Conservation (phyloP, 1,140 invertebrate genomes). For the Acromyrmex echinatior region DNA sequence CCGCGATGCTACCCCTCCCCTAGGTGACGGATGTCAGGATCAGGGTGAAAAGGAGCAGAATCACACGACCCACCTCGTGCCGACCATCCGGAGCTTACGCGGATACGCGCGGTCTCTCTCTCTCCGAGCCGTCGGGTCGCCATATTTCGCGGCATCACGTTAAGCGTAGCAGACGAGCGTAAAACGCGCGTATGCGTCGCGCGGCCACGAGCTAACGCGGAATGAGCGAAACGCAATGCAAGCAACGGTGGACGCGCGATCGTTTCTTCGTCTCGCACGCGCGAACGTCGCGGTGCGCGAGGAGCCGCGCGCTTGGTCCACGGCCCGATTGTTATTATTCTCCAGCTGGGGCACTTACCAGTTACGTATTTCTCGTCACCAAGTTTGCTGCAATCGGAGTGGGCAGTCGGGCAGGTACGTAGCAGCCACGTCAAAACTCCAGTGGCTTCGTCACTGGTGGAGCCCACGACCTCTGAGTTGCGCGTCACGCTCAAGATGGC, state of each 20-base stretch:
- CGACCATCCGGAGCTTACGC: slow-evolving; percentile 29
- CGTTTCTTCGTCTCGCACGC: not conserved
- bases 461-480: slow-evolving; percentile 88
- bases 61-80: not conserved
- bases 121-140: slow-evolving; percentile 83
- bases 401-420: slow-evolving; percentile 96
- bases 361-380: slow-evolving; percentile 98
- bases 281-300: not conserved
- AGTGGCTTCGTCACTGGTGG: slow-evolving; percentile 95
- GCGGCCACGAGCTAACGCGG: slow-evolving; percentile 25
- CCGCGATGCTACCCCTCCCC: not conserved
- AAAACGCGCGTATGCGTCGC: slow-evolving; percentile 65
- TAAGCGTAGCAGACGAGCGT: slow-evolving; percentile 69
- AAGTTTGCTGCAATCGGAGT: slow-evolving; percentile 96
- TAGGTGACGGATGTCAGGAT: not conserved
- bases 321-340: slow-evolving; percentile 88
- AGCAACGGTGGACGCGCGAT: not conserved
- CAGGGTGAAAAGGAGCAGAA: not conserved
- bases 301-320: slow-evolving; percentile 85
- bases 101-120: slow-evolving; percentile 66
- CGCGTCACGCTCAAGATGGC: slow-evolving; percentile 91
- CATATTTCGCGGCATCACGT: slow-evolving; percentile 86
- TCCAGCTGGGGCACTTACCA: slow-evolving; percentile 93
- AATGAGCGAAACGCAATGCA: slow-evolving; percentile 53
- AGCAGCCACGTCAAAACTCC: slow-evolving; percentile 97